Percentiles rank a stretch among this genome's conserved stretches.
phyloP scores from a whole-genome alignment of 1,140 invertebrate genomes.

The Charaxes varanes region DNA sequence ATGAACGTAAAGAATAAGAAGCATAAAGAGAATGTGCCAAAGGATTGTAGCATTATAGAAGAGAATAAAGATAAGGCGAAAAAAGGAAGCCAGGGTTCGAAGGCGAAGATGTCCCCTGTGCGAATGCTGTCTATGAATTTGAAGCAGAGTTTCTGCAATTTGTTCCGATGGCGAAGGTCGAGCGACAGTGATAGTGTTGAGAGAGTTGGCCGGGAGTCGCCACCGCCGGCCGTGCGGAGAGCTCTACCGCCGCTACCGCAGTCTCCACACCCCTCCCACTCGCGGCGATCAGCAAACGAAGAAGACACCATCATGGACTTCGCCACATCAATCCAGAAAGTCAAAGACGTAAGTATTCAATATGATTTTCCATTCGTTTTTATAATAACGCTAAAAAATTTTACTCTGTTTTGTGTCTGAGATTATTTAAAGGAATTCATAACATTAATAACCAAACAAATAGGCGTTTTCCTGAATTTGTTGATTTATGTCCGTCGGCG shows the following conservation, averaged over 20 bases:
- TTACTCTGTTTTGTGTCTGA: too few species aligned
- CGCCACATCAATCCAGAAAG: constrained; percentile 93
- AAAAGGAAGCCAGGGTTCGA: constrained; percentile 67
- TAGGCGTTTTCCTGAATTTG: too few species aligned
- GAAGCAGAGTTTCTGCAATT: constrained; percentile 90
- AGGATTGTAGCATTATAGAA: constrained; percentile 40
- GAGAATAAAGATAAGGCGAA: constrained; percentile 48
- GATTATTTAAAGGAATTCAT: too few species aligned
- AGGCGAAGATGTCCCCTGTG: constrained; percentile 77
- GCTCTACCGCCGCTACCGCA: constrained; percentile 87
- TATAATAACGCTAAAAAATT: too few species aligned
- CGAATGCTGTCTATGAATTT: constrained; percentile 81
- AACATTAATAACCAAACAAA: too few species aligned
- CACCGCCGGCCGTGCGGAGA: constrained; percentile 73
- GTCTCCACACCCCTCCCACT: constrained; percentile 29
- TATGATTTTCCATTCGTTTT: constrained; percentile 10
- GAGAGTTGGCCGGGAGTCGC: constrained; percentile 48
- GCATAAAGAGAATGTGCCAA: constrained; percentile 75
- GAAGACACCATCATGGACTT: constrained; percentile 83
- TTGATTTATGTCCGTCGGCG: too few species aligned
- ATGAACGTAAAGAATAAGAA: constrained; percentile 80
- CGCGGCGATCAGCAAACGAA: constrained; percentile 45
- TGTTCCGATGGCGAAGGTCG: constrained; percentile 81
- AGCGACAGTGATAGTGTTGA: constrained; percentile 36
- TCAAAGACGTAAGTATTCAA: constrained; percentile 88